A percentile compares a stretch with the other conserved stretches of the same genome.
Evolutionary conservation across 2,888 invertebrate species (phyloP).

Genomic region (Gari tellinella): DNA sequence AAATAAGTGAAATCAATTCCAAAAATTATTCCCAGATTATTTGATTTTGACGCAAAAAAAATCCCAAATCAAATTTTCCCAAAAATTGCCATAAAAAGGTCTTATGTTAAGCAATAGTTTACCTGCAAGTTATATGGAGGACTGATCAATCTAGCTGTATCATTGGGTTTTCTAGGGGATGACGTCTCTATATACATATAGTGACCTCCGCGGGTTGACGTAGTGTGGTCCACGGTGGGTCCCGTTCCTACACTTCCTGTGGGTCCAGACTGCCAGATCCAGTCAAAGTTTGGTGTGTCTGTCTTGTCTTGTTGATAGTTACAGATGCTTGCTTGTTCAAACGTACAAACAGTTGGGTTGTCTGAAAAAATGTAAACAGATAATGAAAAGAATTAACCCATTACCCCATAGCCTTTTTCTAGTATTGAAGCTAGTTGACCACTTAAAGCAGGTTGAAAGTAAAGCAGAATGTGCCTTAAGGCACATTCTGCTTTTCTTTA

Average conservation of each 20-base stretch:
- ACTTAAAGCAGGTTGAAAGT: too few species aligned
- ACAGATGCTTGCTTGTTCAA: constrained; percentile 65
- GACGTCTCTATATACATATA: constrained; percentile 77
- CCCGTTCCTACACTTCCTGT: constrained; percentile 72
- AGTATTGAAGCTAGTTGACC: too few species aligned
- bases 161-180: constrained; percentile 61
- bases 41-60: too few species aligned
- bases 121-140: constrained; percentile 58
- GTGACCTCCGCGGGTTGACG: constrained; percentile 67
- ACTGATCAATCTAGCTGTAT: constrained; percentile 70
- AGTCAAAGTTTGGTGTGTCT: constrained; percentile 66
- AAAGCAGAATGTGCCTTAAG: too few species aligned
- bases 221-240: constrained; percentile 73
- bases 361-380: constrained; percentile 32
- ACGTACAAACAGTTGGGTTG: constrained; percentile 56
- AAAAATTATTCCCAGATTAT: too few species aligned
- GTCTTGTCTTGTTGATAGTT: constrained; percentile 67
- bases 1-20: too few species aligned
- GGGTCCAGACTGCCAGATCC: constrained; percentile 66
- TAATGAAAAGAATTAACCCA: too few species aligned
- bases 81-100: too few species aligned
- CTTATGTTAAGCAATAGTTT: too few species aligned
- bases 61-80: background rate
- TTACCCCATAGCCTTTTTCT: too few species aligned
- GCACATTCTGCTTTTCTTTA: too few species aligned